Conservation (phyloP, 2,888 invertebrate genomes). For the Aleiodes leptofemur region DNA sequence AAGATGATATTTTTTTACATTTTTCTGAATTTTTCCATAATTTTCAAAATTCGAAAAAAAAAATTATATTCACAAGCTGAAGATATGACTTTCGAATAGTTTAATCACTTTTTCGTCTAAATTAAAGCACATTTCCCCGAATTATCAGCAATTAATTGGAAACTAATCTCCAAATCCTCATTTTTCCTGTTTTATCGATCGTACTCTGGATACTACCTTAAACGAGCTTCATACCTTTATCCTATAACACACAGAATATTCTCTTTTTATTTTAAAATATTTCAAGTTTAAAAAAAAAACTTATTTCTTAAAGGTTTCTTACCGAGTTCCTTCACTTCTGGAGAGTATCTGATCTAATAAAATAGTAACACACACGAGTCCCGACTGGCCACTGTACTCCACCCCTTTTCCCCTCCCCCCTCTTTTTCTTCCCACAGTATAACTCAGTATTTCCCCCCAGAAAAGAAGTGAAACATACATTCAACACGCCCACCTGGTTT, state of each 20-base stretch:
- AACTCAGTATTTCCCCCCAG: not conserved
- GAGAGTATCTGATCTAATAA: conserved; percentile 62
- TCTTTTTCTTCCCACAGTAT: not conserved
- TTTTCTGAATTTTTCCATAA: too few species aligned
- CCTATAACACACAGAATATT: not conserved
- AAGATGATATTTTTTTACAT: too few species aligned
- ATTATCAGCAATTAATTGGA: too few species aligned
- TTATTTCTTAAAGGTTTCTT: conserved; percentile 16
- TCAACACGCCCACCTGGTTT: conserved; percentile 19
- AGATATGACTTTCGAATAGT: too few species aligned
- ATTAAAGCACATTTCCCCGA: too few species aligned
- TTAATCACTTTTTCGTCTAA: too few species aligned
- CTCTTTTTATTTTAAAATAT: too few species aligned
- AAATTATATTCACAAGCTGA: too few species aligned
- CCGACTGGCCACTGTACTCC: conserved; percentile 1
- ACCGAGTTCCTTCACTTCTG: conserved; percentile 26
- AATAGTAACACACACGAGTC: conserved; percentile 58
- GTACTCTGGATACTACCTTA: too few species aligned
- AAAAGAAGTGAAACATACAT: conserved; percentile 4
- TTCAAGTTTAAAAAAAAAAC: conserved; percentile 4
- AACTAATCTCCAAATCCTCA: too few species aligned
- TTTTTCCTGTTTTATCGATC: too few species aligned
- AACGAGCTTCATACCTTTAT: not conserved
- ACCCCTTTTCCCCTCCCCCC: not conserved
- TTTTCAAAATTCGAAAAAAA: too few species aligned